Base-by-base conservation (phyloP, 1,140 invertebrate species). In the Aphaenogaster floridana region DNA sequence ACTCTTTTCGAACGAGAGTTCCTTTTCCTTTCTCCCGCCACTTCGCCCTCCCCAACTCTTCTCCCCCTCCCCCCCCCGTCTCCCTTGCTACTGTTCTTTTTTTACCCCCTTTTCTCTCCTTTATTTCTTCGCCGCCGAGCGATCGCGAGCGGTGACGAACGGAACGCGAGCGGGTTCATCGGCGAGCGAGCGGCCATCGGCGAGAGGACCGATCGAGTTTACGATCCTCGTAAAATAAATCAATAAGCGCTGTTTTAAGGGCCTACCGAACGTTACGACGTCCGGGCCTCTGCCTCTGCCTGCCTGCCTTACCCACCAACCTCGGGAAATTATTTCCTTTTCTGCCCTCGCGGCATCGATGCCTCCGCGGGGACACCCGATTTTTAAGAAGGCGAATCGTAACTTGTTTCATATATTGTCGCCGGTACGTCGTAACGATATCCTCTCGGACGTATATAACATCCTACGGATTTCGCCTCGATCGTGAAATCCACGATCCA, bases 221-320 rank as follows among this genome's bases (percentile, higher is more conserved):
- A 90, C 89, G 89, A 91, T 87, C 86, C 50, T 91, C 89, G 80
- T 90, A 90, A 90, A 90, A 90, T 90, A 90, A 90, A 90, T 90
- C 89, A 88, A 90, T 90, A 85, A 84, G 69, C 64, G 79, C 80
- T 84, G 80, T 84, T 84, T 84, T 84, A 84, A 84, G 80, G 71
- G 69, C 80, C 80, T 76, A 74, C 69, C 80, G 69, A 83, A 39
- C 68, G 68, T 83, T 83, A 83, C 28, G 68, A 45, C 28, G n/a
- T n/a, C 48, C 34, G 28, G 66, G 61, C 34, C 63, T 79, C 54
- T 42, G 17, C 21, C n/a, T 39, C 15, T 42, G 39, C 21, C 52
- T n/a, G 39, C 39, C 21, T 71, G 11, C 77, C 45, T 42, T 42
- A 5, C 39, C 80, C n/a, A 81, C 61, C 54, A 76, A 76, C 54